Evolutionary conservation across 2,888 invertebrate genomes (phyloP).

Genomic region (Synanthedon myopaeformis): DNA sequence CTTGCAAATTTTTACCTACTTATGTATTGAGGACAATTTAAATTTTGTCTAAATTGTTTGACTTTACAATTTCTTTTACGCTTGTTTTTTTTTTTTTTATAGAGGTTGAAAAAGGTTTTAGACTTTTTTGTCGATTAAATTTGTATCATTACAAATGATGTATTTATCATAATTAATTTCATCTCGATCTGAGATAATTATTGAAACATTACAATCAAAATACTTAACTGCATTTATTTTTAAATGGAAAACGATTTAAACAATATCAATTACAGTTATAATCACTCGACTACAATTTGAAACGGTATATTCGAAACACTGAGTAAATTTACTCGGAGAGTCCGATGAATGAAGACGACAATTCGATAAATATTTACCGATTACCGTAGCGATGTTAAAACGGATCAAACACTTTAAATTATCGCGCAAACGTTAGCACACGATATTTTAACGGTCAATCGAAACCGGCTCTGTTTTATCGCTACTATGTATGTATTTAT

Average conservation of each 20-base stretch:
- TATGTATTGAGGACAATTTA: slow-evolving; percentile 16
- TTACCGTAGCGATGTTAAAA: slow-evolving; percentile 11
- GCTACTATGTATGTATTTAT: background rate
- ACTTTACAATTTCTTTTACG: no score
- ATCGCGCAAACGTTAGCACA: slow-evolving; percentile 30
- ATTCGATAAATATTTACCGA: background rate
- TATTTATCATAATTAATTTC: no score
- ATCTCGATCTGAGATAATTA: no score
- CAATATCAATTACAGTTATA: no score
- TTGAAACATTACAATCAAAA: no score
- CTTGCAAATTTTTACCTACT: background rate
- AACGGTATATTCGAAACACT: background rate
- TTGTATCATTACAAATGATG: no score
- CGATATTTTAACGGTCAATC: slow-evolving; percentile 45
- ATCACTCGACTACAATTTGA: no score
- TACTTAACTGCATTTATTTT: no score
- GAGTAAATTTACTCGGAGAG: background rate
- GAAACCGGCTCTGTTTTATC: slow-evolving; percentile 28
- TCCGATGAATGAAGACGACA: background rate
- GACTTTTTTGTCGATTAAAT: no score
- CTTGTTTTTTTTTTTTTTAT: no score
- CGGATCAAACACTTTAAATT: slow-evolving; percentile 28
- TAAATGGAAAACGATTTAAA: no score
- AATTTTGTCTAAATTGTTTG: slow-evolving; percentile 4
- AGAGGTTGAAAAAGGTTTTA: no score